Evolutionary conservation across 2,888 invertebrate genomes (phyloP), one percentile per base, ranked within the genome.

Genomic region (Gnatocerus cornutus): DNA sequence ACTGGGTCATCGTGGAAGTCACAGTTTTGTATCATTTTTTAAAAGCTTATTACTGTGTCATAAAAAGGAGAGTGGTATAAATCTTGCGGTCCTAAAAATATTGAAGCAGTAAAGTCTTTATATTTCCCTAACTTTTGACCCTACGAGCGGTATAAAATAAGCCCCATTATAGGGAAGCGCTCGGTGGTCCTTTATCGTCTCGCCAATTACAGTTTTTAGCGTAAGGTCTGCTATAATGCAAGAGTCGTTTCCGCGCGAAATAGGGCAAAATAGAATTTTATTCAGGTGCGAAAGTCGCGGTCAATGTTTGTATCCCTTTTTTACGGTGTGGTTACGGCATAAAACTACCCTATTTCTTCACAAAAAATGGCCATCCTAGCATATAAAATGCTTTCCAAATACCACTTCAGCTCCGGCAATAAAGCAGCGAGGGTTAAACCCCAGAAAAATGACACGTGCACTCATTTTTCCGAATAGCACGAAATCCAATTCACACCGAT

Each of bases 311-410:
- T 69, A 45, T 69, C 45, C 64, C 12, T 62, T 65, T 69, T 66
- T 70, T 70, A 70, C 62, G 70, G 58, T 39, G 52, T 52, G 70
- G 70, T 70, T 61, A 67, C 61, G 55, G 27, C 13, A 58, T 63
- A 61, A 69, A 69, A 59, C 41, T 50, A 45, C 43, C 70, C 70
- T 39, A 65, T 58, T 66, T 55, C 62, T 50, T 53, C 48, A 37
- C 59, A 69, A 72, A 71, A 71, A 72, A 72, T 71, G 70, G 50
- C 68, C 21, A 71, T 71, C 71, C 48, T 50, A 52, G 71, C 71
- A 74, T 71, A 76, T 77, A 74, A 77, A 77, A 74, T 69, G 74
- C 73, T 73, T 73, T 73, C 72, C 73, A 69, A 77, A 77, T 72
- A 71, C 73, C 75, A 74, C 77, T 78, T 74, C 71, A 71, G 71